A percentile compares a stretch with the other conserved stretches of the same genome.
Conservation (phyloP, 2,888 invertebrate genomes). For the Dastarcus helophoroides region DNA sequence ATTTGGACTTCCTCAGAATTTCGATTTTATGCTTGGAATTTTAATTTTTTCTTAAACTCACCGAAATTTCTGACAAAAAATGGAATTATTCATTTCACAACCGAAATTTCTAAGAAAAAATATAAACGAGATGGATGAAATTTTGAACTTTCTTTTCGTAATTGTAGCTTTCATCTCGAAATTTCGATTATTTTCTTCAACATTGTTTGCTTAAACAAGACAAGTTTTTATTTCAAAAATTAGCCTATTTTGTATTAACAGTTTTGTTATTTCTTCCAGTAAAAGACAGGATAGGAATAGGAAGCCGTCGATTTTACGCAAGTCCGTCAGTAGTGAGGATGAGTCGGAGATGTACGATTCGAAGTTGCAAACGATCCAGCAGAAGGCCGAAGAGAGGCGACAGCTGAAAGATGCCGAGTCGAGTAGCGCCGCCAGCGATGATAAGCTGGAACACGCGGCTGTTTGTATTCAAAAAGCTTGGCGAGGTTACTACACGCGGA, state of each 20-base stretch:
- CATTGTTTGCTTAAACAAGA: background rate
- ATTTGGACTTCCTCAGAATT: too few relatives aligned
- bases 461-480: conserved; percentile 77
- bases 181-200: too few relatives aligned
- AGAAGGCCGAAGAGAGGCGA: conserved; percentile 43
- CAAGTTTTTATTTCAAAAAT: background rate
- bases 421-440: conserved; percentile 26
- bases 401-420: conserved; percentile 23
- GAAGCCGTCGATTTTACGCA: conserved; percentile 26
- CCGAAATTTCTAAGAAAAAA: too few relatives aligned
- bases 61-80: too few relatives aligned
- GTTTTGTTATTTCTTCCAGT: conserved; percentile 12
- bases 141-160: too few relatives aligned
- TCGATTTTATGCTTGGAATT: too few relatives aligned
- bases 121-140: too few relatives aligned
- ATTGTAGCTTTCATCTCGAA: too few relatives aligned
- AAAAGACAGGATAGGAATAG: conserved; percentile 18
- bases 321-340: conserved; percentile 44
- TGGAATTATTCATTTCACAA: too few relatives aligned
- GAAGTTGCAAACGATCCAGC: conserved; percentile 53
- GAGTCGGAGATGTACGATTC: conserved; percentile 57
- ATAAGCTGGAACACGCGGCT: conserved; percentile 47
- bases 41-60: too few relatives aligned
- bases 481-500: conserved; percentile 72
- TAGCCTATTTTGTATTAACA: background rate